Percentiles rank a stretch among this genome's conserved stretches.
Evolutionary conservation across 2,113 vertebrate genomes (phyloP).

Genomic region (Gopherus evgoodei): DNA sequence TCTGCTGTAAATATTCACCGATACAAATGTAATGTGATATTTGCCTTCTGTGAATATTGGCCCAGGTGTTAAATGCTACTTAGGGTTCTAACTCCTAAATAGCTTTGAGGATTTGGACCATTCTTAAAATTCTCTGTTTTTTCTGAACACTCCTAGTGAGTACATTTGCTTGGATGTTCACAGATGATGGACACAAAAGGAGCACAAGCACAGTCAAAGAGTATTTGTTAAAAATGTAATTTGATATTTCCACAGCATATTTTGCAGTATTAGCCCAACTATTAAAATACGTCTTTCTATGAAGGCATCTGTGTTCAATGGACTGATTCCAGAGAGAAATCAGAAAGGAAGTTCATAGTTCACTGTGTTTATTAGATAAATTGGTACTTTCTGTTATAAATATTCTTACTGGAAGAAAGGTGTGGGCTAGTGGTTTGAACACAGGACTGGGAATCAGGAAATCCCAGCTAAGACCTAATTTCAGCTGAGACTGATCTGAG

Average conservation of each 20-base stretch:
- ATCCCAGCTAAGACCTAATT: background rate
- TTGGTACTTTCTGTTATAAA: background rate
- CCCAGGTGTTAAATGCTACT: background rate
- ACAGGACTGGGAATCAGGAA: background rate
- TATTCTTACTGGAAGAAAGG: background rate
- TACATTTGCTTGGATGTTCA: background rate
- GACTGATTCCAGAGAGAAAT: background rate
- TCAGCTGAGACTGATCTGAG: background rate
- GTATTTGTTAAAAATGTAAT: background rate
- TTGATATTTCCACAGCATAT: background rate
- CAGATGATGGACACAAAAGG: background rate
- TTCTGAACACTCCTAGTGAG: background rate
- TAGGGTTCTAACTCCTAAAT: background rate
- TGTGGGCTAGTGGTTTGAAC: background rate
- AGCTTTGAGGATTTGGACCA: background rate
- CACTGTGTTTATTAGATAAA: background rate
- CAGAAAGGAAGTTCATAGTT: background rate
- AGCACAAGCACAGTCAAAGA: background rate
- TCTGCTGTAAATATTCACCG: background rate
- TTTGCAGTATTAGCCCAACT: background rate
- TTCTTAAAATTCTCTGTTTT: background rate
- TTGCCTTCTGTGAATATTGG: background rate
- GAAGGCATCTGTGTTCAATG: background rate
- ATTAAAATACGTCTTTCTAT: background rate
- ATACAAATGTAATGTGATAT: accelerated